These are phyloP conservation scores for Tachina lurida DNA, from an alignment of 2,888 invertebrate species.

Conservation along the genomic window DNA sequence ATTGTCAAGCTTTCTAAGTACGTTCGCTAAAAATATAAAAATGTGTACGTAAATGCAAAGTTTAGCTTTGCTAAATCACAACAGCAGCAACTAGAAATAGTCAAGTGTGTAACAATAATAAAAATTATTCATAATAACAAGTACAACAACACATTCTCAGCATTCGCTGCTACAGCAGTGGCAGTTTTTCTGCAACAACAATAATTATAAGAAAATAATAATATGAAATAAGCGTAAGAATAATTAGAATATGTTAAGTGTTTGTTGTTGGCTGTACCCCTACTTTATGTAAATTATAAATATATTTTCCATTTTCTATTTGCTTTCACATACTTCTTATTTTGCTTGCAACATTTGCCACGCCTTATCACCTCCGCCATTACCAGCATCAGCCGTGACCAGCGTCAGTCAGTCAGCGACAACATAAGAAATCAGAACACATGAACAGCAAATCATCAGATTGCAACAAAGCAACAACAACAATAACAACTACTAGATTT, in stretches of 20 bases:
- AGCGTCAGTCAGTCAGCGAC: constrained; percentile 2
- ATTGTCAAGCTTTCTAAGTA: constrained; percentile 31
- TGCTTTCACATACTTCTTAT: constrained; percentile 18
- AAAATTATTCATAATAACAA: constrained; percentile 59
- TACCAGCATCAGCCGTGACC: constrained; percentile 4
- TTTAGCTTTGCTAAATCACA: constrained; percentile 44
- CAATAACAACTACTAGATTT: constrained; percentile 47
- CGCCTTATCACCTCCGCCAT: constrained; percentile 70
- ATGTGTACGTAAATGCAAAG: constrained; percentile 38
- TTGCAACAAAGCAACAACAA: constrained; percentile 54
- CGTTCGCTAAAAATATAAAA: constrained; percentile 40
- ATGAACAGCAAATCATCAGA: constrained; percentile 61
- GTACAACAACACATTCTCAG: constrained; percentile 38
- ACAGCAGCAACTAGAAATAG: constrained; percentile 49
- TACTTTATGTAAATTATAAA: constrained; percentile 75
- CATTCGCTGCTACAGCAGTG: constrained; percentile 24
- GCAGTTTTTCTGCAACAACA: constrained; percentile 46
- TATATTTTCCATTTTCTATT: constrained; percentile 55
- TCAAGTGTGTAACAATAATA: constrained; percentile 66
- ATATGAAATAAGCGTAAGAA: constrained; percentile 80
- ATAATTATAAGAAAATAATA: constrained; percentile 74
- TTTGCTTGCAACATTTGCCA: constrained; percentile 54
- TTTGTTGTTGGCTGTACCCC: constrained; percentile 76
- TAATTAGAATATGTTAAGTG: constrained; percentile 82
- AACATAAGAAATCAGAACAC: constrained; percentile 59